phyloP scores from a whole-genome alignment of 2,113 vertebrate genomes.

The Equus quagga region DNA sequence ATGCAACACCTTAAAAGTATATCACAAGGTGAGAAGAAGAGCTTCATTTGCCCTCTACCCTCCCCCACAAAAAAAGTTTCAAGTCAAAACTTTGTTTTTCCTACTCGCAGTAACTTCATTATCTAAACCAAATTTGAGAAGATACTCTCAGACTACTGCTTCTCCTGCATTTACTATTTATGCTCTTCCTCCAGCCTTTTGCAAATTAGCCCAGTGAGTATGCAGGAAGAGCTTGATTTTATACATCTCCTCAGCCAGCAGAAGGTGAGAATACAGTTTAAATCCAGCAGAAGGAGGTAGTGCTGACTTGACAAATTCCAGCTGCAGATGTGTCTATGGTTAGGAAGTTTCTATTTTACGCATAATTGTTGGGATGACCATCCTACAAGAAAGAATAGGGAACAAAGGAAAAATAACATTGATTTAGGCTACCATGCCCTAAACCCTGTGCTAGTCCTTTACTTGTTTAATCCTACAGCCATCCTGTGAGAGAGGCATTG shows the following conservation, averaged over 20 bases:
- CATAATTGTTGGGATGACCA: conserved; percentile 57
- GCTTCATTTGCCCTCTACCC: background rate
- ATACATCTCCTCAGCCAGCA: conserved; percentile 70
- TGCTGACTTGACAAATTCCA: conserved; percentile 54
- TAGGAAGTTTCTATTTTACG: conserved; percentile 77
- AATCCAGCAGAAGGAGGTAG: conserved; percentile 62
- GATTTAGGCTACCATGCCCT: background rate
- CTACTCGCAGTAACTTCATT: conserved; percentile 68
- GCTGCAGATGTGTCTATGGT: conserved; percentile 60
- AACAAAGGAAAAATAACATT: background rate
- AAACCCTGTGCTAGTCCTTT: background rate
- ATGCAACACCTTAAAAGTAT: background rate
- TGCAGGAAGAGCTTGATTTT: conserved; percentile 65
- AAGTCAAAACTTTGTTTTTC: conserved; percentile 58
- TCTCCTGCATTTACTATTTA: conserved; percentile 76
- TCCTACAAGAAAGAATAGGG: background rate
- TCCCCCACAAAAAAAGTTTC: background rate
- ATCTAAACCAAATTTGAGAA: conserved; percentile 76
- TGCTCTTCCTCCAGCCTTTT: conserved; percentile 36
- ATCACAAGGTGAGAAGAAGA: background rate
- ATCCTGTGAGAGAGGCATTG: background rate
- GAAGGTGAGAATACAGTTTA: conserved; percentile 67
- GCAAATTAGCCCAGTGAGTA: background rate
- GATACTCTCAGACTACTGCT: conserved; percentile 10
- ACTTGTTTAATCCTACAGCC: background rate